A percentile compares a stretch with the other conserved stretches of the same genome.
Conservation (phyloP, 2,113 vertebrate species). For the Corapipo altera region DNA sequence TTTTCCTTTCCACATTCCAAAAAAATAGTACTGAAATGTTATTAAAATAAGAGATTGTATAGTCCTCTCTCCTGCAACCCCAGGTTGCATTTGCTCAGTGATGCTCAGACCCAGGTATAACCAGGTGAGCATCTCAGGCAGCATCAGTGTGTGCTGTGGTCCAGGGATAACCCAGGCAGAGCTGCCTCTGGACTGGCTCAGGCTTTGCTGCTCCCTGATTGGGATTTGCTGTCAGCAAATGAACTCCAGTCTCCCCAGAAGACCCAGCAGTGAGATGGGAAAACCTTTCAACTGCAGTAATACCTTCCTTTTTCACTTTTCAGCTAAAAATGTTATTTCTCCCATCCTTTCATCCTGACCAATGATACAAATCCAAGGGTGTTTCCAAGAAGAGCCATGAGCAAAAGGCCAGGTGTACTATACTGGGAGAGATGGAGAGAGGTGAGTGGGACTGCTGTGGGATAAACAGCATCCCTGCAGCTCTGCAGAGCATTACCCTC, state of each 20-base stretch:
- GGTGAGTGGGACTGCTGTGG: not conserved
- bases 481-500: not conserved
- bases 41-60: not conserved
- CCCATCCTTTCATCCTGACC: not conserved
- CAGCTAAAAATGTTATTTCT: not conserved
- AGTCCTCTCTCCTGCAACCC: not conserved
- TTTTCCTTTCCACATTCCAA: not conserved
- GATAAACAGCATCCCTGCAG: not conserved
- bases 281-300: not conserved
- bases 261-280: not conserved
- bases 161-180: not conserved
- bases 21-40: slow-evolving; percentile 28
- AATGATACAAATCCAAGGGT: not conserved
- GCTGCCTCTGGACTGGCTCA: rapidly evolving
- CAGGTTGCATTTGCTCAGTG: not conserved
- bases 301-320: not conserved
- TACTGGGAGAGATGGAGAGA: not conserved
- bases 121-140: not conserved
- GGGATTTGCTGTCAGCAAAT: not conserved
- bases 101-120: not conserved
- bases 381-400: not conserved
- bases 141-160: rapidly evolving
- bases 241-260: not conserved
- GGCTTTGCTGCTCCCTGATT: not conserved
- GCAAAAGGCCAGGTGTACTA: not conserved